Evolutionary conservation across 2,888 invertebrate genomes (phyloP).

Genomic region (Apotomis capreana): DNA sequence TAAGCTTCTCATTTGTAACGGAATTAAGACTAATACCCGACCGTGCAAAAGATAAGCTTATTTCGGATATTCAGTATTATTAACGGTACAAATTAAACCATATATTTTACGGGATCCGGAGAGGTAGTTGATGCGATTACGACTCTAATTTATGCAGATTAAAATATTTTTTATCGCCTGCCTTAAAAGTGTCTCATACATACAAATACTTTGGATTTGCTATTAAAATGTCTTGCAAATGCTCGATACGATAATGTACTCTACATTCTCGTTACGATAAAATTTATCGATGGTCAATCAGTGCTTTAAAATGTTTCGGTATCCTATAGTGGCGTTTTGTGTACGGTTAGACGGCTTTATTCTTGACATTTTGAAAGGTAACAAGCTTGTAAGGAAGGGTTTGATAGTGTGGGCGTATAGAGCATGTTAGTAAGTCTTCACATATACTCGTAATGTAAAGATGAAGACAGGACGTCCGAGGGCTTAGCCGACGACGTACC

Average conservation of each 20-base stretch:
- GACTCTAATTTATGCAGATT: conserved; percentile 37
- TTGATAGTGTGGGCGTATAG: conserved; percentile 27
- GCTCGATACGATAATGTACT: neutral
- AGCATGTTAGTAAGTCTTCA: conserved; percentile 18
- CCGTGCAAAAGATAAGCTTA: conserved; percentile 51
- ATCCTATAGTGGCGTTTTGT: neutral
- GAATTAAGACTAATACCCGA: conserved; percentile 58
- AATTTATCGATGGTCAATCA: conserved; percentile 5
- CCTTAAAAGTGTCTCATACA: conserved; percentile 29
- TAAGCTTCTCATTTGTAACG: conserved; percentile 55
- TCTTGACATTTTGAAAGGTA: conserved; percentile 39
- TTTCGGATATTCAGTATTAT: conserved; percentile 50
- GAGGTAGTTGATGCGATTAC: conserved; percentile 41
- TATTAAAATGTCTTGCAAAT: conserved; percentile 27
- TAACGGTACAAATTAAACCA: conserved; percentile 47
- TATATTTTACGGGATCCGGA: conserved; percentile 36
- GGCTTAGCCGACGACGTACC: conserved; percentile 2
- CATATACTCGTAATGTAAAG: conserved; percentile 4
- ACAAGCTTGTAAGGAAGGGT: conserved; percentile 18
- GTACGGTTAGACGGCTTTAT: conserved; percentile 31
- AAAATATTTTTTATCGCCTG: conserved; percentile 35
- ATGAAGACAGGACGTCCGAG: neutral
- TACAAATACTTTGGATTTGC: conserved; percentile 23
- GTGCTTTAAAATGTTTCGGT: conserved; percentile 10
- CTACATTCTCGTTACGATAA: conserved; percentile 9